These are phyloP conservation scores for Mus musculus DNA, from an alignment of 2,113 vertebrate species.

Conservation along the genomic window DNA sequence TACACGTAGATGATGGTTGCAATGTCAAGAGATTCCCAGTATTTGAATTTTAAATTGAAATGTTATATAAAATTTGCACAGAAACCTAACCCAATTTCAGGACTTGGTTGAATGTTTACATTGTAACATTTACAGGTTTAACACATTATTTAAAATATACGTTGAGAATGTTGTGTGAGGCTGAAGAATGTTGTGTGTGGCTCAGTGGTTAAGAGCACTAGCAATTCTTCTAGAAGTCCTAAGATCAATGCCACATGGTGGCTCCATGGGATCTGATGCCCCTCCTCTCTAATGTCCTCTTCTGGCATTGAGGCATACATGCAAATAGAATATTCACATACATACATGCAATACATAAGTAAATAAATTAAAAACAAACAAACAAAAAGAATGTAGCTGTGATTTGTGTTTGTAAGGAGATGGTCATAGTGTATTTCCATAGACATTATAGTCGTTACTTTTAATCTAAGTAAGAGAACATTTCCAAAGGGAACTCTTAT, in stretches of 20 bases:
- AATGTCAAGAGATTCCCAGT: background rate
- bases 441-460: background rate
- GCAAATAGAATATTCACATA: background rate
- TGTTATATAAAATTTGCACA: background rate
- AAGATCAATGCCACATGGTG: background rate
- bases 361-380: background rate
- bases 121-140: background rate
- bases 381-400: background rate
- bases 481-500: background rate
- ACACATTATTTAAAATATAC: background rate
- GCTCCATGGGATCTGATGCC: background rate
- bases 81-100: slow-evolving; percentile 46
- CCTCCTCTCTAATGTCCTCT: background rate
- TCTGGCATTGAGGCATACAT: background rate
- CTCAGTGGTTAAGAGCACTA: background rate
- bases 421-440: background rate
- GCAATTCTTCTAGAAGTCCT: background rate
- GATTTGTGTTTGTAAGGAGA: background rate
- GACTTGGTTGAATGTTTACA: background rate
- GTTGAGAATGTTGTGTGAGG: background rate
- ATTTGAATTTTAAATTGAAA: slow-evolving; percentile 60
- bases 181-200: background rate
- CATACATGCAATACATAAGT: background rate
- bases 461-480: slow-evolving; percentile 22
- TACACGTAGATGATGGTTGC: slow-evolving; percentile 21